phyloP scores from a whole-genome alignment of 2,888 invertebrate genomes.

The Drosophila conformis region DNA sequence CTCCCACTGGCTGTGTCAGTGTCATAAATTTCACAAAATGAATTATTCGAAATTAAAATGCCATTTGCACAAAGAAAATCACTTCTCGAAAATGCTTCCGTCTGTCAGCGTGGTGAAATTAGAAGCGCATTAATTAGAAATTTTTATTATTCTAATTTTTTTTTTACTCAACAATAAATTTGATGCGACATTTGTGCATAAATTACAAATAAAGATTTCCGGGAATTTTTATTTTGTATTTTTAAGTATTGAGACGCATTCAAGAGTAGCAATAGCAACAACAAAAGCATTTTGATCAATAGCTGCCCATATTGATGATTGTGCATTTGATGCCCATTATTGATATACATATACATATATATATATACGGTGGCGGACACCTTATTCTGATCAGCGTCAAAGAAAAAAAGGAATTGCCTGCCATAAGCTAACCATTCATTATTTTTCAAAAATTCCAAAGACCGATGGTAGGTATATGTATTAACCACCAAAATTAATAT shows the following conservation, averaged over 20 bases:
- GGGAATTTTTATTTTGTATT: constrained; percentile 49
- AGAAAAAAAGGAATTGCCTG: too few relatives aligned
- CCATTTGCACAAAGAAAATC: constrained; percentile 64
- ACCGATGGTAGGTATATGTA: too few relatives aligned
- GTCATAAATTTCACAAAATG: constrained; percentile 68
- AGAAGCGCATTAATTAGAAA: constrained; percentile 80
- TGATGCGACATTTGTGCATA: constrained; percentile 73
- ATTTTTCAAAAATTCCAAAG: too few relatives aligned
- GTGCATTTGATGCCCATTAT: constrained; percentile 60
- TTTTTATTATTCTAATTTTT: constrained; percentile 68
- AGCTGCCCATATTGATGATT: constrained; percentile 49
- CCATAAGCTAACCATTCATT: too few relatives aligned
- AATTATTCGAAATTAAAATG: constrained; percentile 76
- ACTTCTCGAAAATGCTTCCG: constrained; percentile 60
- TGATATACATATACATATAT: background rate
- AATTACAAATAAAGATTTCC: constrained; percentile 72
- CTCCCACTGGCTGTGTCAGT: constrained; percentile 43
- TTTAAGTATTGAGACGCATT: constrained; percentile 23
- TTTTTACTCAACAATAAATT: constrained; percentile 61
- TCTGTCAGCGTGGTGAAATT: constrained; percentile 73
- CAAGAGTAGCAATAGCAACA: constrained; percentile 21
- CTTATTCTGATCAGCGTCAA: too few relatives aligned
- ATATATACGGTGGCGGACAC: too few relatives aligned
- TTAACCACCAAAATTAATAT: too few relatives aligned
- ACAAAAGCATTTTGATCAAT: constrained; percentile 39